phyloP scores from a whole-genome alignment of 2,113 vertebrate species.

The Callaeas wilsoni region DNA sequence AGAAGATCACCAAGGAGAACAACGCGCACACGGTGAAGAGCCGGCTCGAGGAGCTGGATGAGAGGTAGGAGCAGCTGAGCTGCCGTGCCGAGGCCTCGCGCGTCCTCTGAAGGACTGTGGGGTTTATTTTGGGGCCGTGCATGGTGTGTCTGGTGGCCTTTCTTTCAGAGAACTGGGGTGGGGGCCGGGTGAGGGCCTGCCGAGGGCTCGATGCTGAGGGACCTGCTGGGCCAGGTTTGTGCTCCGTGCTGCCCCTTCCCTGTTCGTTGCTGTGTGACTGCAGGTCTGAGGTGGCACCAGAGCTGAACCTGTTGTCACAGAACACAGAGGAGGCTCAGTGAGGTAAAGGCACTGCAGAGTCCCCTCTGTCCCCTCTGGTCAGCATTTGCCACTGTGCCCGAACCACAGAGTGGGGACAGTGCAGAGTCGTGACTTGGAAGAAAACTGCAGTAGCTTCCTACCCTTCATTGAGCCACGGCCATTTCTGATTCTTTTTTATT shows the following conservation, averaged over 20 bases:
- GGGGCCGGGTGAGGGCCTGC: no score
- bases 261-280: conserved; percentile 55
- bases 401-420: neutral
- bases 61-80: conserved; percentile 79
- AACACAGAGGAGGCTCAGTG: conserved; percentile 57
- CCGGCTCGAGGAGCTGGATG: conserved; percentile 93
- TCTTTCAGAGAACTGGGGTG: conserved; percentile 58
- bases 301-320: conserved; percentile 60
- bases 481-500: neutral
- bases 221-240: conserved; percentile 32
- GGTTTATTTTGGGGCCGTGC: neutral
- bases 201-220: neutral
- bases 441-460: neutral
- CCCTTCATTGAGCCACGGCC: neutral
- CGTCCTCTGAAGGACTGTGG: neutral
- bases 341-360: conserved; percentile 61
- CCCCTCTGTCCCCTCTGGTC: neutral
- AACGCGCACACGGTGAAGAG: conserved; percentile 91
- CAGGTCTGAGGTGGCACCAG: conserved; percentile 70
- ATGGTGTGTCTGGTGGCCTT: conserved; percentile 47
- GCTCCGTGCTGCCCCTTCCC: conserved; percentile 12
- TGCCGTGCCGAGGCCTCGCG: neutral
- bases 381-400: neutral
- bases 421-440: neutral
- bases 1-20: conserved; percentile 93